phyloP scores from a whole-genome alignment of 2,888 invertebrate species.

The Esperia sulphurella region DNA sequence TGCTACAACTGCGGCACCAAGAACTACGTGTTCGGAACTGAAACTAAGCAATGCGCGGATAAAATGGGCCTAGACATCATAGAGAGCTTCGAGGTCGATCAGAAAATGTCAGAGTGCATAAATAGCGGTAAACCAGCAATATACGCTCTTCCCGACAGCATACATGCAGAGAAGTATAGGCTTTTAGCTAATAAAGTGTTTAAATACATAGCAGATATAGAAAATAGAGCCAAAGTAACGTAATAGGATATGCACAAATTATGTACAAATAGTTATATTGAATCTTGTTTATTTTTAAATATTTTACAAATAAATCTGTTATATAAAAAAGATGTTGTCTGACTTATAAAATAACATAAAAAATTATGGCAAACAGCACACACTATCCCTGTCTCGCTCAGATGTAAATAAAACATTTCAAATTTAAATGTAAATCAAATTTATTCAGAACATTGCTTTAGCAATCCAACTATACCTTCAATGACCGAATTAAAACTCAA shows the following conservation, averaged over 20 bases:
- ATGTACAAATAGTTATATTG: conserved; percentile 38
- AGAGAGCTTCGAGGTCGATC: conserved; percentile 86
- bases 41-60: conserved; percentile 79
- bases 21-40: conserved; percentile 86
- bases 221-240: conserved; percentile 41
- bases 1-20: conserved; percentile 88
- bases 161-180: conserved; percentile 68
- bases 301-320: conserved; percentile 45
- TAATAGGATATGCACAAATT: conserved; percentile 33
- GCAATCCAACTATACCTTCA: conserved; percentile 30
- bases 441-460: conserved; percentile 58
- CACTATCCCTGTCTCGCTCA: conserved; percentile 10
- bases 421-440: conserved; percentile 47
- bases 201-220: conserved; percentile 61
- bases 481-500: conserved; percentile 44
- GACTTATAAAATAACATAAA: conserved; percentile 26
- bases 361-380: conserved; percentile 23
- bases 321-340: conserved; percentile 30
- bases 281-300: conserved; percentile 43
- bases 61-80: conserved; percentile 84
- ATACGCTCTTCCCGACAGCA: conserved; percentile 80
- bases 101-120: conserved; percentile 82
- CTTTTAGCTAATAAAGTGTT: conserved; percentile 66
- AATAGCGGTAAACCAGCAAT: conserved; percentile 89
- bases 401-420: conserved; percentile 33